Conservation (phyloP, 2,888 invertebrate genomes). For the Disparrhopalites patrizii region DNA sequence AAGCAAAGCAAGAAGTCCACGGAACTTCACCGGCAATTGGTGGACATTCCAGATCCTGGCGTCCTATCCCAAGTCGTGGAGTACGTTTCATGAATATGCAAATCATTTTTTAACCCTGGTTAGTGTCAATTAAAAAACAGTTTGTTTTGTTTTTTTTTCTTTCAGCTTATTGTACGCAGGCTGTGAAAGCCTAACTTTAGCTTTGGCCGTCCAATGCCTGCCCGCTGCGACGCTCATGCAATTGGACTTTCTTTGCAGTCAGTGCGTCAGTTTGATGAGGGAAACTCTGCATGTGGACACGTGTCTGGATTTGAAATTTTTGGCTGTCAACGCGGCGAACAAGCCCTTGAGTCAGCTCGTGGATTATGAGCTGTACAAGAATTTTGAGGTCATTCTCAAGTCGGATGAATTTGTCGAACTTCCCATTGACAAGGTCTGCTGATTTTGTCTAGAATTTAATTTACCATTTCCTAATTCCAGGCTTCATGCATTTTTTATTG, state of each 20-base stretch:
- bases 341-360: neutral
- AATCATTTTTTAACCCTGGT: no score
- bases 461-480: neutral
- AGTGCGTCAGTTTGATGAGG: neutral
- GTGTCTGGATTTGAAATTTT: neutral
- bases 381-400: neutral
- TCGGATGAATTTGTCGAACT: slow-evolving; percentile 1
- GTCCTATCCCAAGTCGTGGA: neutral
- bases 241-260: neutral
- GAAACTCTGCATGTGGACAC: neutral
- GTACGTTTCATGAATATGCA: neutral
- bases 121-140: neutral
- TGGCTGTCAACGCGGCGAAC: neutral
- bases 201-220: neutral
- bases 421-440: neutral
- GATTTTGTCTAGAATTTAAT: neutral
- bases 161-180: slow-evolving; percentile 1
- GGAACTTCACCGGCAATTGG: neutral
- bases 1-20: neutral
- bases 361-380: neutral
- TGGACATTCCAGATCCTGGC: neutral
- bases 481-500: neutral
- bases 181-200: slow-evolving; percentile 1
- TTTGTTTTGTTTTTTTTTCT: neutral
- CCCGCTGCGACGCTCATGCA: neutral